phyloP scores from a whole-genome alignment of 2,113 vertebrate genomes.

The Athene cunicularia region DNA sequence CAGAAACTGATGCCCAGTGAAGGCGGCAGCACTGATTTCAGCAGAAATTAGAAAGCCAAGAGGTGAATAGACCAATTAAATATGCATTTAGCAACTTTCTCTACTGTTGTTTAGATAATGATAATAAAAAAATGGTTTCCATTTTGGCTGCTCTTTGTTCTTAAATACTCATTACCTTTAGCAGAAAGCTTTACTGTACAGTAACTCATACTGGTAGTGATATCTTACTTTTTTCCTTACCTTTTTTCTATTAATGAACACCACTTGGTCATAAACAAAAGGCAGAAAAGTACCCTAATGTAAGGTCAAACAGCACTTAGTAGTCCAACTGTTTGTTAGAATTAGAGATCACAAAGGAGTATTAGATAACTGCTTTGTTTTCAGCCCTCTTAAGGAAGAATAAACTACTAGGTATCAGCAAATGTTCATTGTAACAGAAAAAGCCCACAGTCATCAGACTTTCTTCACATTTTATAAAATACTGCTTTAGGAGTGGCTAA shows the following conservation, averaged over 20 bases:
- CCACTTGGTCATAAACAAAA: neutral
- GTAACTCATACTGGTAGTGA: neutral
- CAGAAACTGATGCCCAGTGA: neutral
- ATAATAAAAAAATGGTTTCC: neutral
- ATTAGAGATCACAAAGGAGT: neutral
- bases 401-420: neutral
- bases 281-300: neutral
- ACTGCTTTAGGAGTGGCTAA: neutral
- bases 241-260: neutral
- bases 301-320: neutral
- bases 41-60: neutral
- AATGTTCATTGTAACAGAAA: neutral
- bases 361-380: neutral
- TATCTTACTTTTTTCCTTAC: neutral
- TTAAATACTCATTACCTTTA: neutral
- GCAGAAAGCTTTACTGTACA: neutral
- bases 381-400: neutral
- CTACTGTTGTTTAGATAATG: neutral
- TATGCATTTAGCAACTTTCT: neutral
- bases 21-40: neutral
- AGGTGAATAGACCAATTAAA: neutral
- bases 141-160: neutral
- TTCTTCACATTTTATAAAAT: neutral
- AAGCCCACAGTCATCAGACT: neutral
- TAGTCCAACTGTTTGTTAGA: neutral